Evolutionary conservation across 1,140 invertebrate genomes (phyloP), one percentile per base, ranked within the genome.

Genomic region (Ptiloglossa arizonensis): DNA sequence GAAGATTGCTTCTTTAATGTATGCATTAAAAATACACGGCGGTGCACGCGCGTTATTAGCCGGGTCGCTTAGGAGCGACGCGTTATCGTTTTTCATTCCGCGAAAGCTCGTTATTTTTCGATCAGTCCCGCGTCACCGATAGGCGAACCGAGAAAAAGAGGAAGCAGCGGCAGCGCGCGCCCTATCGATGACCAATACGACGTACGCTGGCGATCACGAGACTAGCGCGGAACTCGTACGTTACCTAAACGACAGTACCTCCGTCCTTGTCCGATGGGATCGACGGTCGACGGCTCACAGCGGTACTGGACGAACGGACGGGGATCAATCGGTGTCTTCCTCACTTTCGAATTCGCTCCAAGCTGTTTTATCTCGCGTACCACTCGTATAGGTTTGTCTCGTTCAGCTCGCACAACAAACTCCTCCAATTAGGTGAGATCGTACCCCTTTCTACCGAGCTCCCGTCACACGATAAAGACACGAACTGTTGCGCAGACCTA

Each of bases 371-470:
- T 83, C 83, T 85, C 72, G 68, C 44, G 46, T 46, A 54, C 78
- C 78, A 81, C 79, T 85, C 77, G 22, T 83, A 84, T 83, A 68
- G 41, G 82, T 81, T 85, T 84, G 81, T 85, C 82, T 85, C 38
- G 63, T 52, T 79, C 35, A 70, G 57, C 63, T 66, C 59, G 15
- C 48, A 17, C 56, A 62, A 60, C 71, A 59, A 74, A 79, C 71
- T 48, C 62, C 54, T 79, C 54, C 69, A 64, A 79, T 74, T 74
- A 59, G 71, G 35, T 54, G 44, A 15, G n/a, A n/a, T n/a, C n/a
- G n/a, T n/a, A n/a, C n/a, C n/a, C n/a, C n/a, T n/a, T n/a, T n/a
- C n/a, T n/a, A n/a, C n/a, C 3, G 67, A 46, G 13, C 68, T 48
- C 71, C 68, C 63, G 72, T 71, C 64, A 76, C 82, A 79, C 70